Percentiles rank a stretch among this genome's conserved stretches.
Evolutionary conservation across 1,140 invertebrate species (phyloP).

Genomic region (Pogonus chalceus): DNA sequence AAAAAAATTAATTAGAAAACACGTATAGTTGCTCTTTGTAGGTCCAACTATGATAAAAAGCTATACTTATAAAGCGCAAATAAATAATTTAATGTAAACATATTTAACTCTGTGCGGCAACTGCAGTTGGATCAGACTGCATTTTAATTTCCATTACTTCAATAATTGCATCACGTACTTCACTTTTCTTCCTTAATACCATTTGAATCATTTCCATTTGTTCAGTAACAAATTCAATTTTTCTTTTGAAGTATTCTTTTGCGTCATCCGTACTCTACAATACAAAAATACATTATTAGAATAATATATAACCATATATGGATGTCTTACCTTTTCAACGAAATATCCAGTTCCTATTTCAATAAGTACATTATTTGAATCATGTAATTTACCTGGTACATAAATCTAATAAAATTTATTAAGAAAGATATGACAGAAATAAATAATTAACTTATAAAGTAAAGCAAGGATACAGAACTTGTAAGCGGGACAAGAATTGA

Average conservation of each 20-base stretch:
- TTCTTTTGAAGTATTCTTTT: conserved; percentile 86
- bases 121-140: conserved; percentile 26
- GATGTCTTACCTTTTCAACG: conserved; percentile 64
- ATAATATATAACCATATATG: conserved; percentile 2
- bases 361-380: conserved; percentile 76
- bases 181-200: conserved; percentile 75
- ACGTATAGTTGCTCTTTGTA: too few relatives aligned
- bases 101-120: background rate
- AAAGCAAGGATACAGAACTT: conserved; percentile 51
- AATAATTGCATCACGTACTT: conserved; percentile 68
- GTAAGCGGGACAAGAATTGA: conserved; percentile 85
- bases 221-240: conserved; percentile 81
- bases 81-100: background rate
- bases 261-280: conserved; percentile 64
- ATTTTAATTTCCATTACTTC: conserved; percentile 60
- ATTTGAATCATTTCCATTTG: conserved; percentile 90
- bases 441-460: background rate
- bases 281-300: conserved; percentile 15
- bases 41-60: too few relatives aligned
- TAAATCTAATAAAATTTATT: conserved; percentile 59
- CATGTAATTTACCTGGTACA: conserved; percentile 74
- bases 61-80: background rate
- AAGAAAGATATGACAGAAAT: conserved; percentile 12
- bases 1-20: background rate
- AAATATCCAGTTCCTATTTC: conserved; percentile 94